Evolutionary conservation across 1,140 invertebrate genomes (phyloP).

Genomic region (Magallana ariakensis): DNA sequence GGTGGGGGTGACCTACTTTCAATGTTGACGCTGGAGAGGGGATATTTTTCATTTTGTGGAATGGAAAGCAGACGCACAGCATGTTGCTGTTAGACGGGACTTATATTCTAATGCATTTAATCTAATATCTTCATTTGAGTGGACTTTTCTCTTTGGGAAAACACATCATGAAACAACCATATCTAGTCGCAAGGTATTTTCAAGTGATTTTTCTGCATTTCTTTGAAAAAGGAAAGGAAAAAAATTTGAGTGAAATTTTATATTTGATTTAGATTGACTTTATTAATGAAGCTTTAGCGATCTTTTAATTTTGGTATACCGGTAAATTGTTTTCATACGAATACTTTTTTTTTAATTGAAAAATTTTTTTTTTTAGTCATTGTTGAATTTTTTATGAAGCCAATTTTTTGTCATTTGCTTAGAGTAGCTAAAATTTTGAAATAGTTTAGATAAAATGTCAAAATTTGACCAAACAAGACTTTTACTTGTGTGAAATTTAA

Average conservation of each 20-base stretch:
- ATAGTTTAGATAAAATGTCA: too few species aligned
- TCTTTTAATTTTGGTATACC: too few species aligned
- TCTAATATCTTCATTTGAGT: conserved; percentile 14
- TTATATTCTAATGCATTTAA: conserved; percentile 36
- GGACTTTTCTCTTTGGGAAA: neutral
- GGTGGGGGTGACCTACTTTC: conserved; percentile 47
- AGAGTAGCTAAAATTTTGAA: too few species aligned
- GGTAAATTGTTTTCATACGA: too few species aligned
- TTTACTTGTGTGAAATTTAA: too few species aligned
- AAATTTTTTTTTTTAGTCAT: too few species aligned
- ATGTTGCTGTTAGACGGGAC: conserved; percentile 24
- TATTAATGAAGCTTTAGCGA: too few species aligned
- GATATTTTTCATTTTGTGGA: conserved; percentile 1
- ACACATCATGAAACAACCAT: conserved; percentile 26
- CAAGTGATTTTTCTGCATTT: neutral
- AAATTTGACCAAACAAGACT: too few species aligned
- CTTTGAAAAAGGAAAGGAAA: neutral
- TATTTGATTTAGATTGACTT: too few species aligned
- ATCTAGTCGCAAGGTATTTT: conserved; percentile 15
- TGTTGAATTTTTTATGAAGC: too few species aligned
- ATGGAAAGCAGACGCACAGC: conserved; percentile 29
- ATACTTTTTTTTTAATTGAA: too few species aligned
- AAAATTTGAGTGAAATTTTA: neutral
- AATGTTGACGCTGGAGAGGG: conserved; percentile 6
- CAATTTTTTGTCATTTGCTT: too few species aligned